phyloP scores from a whole-genome alignment of 2,797 vertebrate genomes.

The Phalanger gymnotis region DNA sequence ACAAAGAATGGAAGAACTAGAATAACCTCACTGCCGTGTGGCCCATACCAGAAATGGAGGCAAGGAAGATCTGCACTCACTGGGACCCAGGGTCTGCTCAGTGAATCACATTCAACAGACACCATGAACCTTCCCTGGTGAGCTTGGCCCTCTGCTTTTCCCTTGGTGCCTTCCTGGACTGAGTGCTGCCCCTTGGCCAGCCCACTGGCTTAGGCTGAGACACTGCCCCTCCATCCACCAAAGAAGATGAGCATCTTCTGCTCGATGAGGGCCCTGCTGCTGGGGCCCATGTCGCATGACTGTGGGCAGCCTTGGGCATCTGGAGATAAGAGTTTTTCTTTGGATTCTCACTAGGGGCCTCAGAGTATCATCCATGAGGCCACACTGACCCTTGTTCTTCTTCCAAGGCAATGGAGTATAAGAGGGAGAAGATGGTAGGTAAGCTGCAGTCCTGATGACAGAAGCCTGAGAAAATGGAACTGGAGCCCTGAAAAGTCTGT shows the following conservation, averaged over 20 bases:
- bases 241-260: background rate
- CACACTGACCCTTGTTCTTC: background rate
- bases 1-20: background rate
- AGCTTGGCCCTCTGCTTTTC: background rate
- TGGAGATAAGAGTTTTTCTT: background rate
- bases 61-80: background rate
- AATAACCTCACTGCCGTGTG: background rate
- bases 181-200: background rate
- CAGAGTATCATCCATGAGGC: background rate
- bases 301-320: background rate
- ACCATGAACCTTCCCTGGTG: background rate
- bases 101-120: background rate
- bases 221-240: background rate
- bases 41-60: background rate
- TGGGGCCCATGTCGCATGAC: background rate
- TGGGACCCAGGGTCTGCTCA: background rate
- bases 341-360: background rate
- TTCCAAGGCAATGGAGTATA: background rate
- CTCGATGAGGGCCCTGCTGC: background rate
- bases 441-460: background rate
- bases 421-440: background rate
- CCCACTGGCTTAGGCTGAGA: too few species aligned
- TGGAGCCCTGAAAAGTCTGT: background rate
- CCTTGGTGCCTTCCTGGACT: rapidly evolving
- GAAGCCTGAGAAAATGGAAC: background rate